These are phyloP conservation scores for Andricus curvator DNA, from an alignment of 2,888 invertebrate genomes.

Conservation along the genomic window DNA sequence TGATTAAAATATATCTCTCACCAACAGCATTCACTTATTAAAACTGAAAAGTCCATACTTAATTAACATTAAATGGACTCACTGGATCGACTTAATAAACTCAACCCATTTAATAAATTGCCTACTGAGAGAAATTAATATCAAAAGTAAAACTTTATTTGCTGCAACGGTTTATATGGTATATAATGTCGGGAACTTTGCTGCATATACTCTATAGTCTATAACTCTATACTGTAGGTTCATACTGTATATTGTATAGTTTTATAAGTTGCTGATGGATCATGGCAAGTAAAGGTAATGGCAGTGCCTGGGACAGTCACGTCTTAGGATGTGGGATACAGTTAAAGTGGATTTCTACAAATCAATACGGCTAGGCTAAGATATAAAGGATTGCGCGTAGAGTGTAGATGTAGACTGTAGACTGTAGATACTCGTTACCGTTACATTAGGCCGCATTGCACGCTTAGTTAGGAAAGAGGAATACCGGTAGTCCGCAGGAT, in stretches of 20 bases:
- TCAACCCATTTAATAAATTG: constrained; percentile 14
- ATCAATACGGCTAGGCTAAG: constrained; percentile 16
- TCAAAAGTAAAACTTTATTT: neutral
- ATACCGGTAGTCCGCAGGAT: constrained; percentile 28
- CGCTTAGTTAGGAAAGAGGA: constrained; percentile 31
- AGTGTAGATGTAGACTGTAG: no score
- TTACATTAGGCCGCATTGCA: constrained; percentile 31
- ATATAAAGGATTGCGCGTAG: constrained; percentile 27
- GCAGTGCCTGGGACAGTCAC: constrained; percentile 26
- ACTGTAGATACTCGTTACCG: constrained; percentile 3
- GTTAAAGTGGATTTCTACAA: constrained; percentile 39
- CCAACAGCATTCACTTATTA: neutral
- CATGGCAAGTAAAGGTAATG: constrained; percentile 10
- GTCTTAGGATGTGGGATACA: constrained; percentile 29
- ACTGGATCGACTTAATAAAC: constrained; percentile 23
- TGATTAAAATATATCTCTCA: neutral
- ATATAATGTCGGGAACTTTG: neutral
- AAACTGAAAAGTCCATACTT: constrained; percentile 1
- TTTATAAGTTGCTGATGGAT: constrained; percentile 23
- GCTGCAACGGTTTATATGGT: neutral
- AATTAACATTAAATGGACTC: constrained; percentile 20
- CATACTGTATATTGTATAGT: constrained; percentile 9
- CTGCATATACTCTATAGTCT: neutral
- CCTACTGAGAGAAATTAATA: constrained; percentile 14
- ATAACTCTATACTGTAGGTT: no score